Evolutionary conservation across 2,888 invertebrate species (phyloP).

Genomic region (Dryadula phaetusa): DNA sequence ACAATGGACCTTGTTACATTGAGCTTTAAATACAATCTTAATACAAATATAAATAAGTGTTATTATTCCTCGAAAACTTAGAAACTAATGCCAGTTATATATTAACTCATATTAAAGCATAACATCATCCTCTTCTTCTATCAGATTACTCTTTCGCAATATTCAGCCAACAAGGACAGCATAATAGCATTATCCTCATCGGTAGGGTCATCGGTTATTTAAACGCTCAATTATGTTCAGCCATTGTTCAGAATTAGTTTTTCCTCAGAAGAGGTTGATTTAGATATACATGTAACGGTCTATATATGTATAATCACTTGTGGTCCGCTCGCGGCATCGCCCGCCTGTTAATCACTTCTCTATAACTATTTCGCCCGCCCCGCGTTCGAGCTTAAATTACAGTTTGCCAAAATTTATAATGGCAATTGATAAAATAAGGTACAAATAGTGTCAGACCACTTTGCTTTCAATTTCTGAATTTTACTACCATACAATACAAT

Average conservation of each 20-base stretch:
- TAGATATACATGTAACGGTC: neutral
- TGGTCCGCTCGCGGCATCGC: too few species aligned
- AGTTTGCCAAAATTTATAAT: too few species aligned
- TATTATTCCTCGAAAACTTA: constrained; percentile 21
- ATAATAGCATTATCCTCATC: constrained; percentile 42
- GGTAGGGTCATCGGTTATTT: constrained; percentile 39
- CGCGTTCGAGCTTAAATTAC: too few species aligned
- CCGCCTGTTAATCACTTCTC: too few species aligned
- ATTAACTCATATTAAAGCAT: constrained; percentile 40
- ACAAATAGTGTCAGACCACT: too few species aligned
- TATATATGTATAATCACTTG: too few species aligned
- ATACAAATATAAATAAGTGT: constrained; percentile 33
- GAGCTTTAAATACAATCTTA: constrained; percentile 29
- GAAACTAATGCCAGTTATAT: constrained; percentile 33
- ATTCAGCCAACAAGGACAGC: constrained; percentile 45
- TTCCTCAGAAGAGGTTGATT: constrained; percentile 20
- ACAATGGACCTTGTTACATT: constrained; percentile 41
- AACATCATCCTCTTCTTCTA: constrained; percentile 54
- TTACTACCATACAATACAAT: too few species aligned
- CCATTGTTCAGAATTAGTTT: constrained; percentile 35
- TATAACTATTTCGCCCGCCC: too few species aligned
- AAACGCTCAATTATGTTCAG: constrained; percentile 29
- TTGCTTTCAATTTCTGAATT: too few species aligned
- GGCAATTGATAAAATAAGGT: too few species aligned
- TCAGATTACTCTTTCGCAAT: constrained; percentile 53